Evolutionary conservation across 1,140 invertebrate genomes (phyloP).

Genomic region (Lucilia cuprina): DNA sequence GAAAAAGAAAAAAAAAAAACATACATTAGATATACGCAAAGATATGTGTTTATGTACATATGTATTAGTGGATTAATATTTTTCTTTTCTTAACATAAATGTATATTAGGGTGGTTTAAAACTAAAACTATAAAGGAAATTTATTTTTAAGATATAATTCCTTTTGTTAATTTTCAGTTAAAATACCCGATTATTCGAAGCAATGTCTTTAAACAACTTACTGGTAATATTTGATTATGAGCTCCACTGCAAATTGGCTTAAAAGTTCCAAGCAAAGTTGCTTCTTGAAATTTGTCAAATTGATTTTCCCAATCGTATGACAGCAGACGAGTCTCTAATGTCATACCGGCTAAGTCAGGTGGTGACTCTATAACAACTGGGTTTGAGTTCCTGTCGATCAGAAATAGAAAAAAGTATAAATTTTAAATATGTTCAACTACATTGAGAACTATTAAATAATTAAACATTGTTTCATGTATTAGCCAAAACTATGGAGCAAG

Average conservation of each 20-base stretch:
- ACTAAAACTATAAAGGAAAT: no score
- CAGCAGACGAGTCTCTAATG: conserved; percentile 68
- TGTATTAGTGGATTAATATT: neutral
- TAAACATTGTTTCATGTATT: neutral
- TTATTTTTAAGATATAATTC: no score
- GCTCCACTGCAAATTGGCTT: conserved; percentile 69
- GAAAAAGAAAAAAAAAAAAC: neutral
- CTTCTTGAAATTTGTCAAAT: conserved; percentile 70
- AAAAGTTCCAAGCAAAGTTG: conserved; percentile 69
- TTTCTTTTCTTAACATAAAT: no score
- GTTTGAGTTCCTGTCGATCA: conserved; percentile 65
- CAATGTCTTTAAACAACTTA: conserved; percentile 55
- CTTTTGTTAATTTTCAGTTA: no score
- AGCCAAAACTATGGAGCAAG: neutral
- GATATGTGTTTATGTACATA: neutral
- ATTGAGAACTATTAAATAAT: neutral
- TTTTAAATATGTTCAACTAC: no score
- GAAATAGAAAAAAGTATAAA: neutral
- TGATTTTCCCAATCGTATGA: conserved; percentile 72
- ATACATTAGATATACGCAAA: neutral
- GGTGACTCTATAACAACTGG: conserved; percentile 69
- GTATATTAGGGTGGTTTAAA: no score
- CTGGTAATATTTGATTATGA: conserved; percentile 65
- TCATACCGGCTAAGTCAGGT: conserved; percentile 68
- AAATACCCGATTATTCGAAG: no score